Percentiles rank a stretch among this genome's conserved stretches.
Conservation (phyloP, 2,113 vertebrate species). For the Andinoacara biseriatus region DNA sequence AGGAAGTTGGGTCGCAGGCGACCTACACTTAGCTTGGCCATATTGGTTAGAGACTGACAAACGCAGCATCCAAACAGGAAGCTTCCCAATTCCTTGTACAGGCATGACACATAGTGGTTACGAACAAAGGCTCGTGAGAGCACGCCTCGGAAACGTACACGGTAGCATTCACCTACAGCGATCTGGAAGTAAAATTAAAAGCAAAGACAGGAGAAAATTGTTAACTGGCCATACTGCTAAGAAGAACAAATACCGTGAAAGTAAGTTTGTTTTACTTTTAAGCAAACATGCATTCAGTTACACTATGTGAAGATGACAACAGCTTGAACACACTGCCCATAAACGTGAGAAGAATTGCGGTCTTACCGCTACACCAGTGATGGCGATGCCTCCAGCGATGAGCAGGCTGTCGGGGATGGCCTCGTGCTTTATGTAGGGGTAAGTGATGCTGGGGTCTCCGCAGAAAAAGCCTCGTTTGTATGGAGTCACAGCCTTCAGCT, state of each 20-base stretch:
- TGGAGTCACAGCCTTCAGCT: conserved; percentile 75
- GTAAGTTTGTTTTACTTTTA: background rate
- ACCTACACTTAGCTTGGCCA: conserved; percentile 83
- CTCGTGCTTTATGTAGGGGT: conserved; percentile 69
- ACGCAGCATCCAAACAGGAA: conserved; percentile 84
- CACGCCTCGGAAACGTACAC: conserved; percentile 66
- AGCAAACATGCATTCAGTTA: background rate
- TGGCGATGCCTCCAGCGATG: conserved; percentile 79
- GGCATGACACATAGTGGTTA: conserved; percentile 76
- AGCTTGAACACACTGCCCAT: background rate
- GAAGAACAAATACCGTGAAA: background rate
- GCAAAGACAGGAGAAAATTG: background rate
- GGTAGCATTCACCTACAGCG: conserved; percentile 78
- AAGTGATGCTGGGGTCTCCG: conserved; percentile 81
- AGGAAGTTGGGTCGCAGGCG: conserved; percentile 83
- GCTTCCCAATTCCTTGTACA: conserved; percentile 87
- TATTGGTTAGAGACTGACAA: conserved; percentile 85
- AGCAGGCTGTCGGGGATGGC: conserved; percentile 78
- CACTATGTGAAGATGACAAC: background rate
- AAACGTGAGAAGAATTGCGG: background rate
- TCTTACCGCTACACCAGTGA: conserved; percentile 79
- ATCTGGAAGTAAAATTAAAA: conserved; percentile 66
- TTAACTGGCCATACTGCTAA: background rate
- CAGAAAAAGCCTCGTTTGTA: conserved; percentile 84
- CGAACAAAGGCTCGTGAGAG: conserved; percentile 65